Evolutionary conservation across 2,888 invertebrate species (phyloP).

Genomic region (Salpingus planirostris): DNA sequence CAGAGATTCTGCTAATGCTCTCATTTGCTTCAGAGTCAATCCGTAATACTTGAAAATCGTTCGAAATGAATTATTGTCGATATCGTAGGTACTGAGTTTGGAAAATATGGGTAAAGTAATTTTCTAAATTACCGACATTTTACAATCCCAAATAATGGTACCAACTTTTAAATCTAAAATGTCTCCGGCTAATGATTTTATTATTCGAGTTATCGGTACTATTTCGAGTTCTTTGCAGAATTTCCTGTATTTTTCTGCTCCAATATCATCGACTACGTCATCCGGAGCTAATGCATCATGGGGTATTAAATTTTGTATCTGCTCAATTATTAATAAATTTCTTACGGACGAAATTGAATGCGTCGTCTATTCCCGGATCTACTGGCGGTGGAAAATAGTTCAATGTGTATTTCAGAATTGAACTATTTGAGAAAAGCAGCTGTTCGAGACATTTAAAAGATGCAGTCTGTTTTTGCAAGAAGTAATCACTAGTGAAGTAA

Average conservation of each 20-base stretch:
- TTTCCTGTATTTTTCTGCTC: constrained; percentile 33
- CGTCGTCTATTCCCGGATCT: constrained; percentile 39
- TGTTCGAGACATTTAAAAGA: constrained; percentile 39
- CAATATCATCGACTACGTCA: constrained; percentile 27
- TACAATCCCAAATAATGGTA: no score
- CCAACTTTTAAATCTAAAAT: constrained; percentile 34
- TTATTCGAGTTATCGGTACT: constrained; percentile 33
- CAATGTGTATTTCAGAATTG: constrained; percentile 40
- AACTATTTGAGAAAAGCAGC: constrained; percentile 41
- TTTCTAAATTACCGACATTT: no score
- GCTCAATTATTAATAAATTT: not conserved
- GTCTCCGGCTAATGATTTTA: constrained; percentile 26
- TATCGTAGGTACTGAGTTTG: no score
- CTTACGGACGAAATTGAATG: constrained; percentile 31
- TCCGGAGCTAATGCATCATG: constrained; percentile 20
- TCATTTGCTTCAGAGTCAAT: constrained; percentile 31
- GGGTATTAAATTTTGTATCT: not conserved
- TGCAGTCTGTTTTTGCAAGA: constrained; percentile 29
- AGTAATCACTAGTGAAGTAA: constrained; percentile 6
- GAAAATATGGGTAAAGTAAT: no score
- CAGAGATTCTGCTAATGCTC: constrained; percentile 34
- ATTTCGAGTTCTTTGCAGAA: constrained; percentile 36
- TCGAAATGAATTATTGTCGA: no score
- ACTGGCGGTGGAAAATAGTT: constrained; percentile 40
- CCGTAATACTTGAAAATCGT: constrained; percentile 32